phyloP scores from a whole-genome alignment of 2,888 invertebrate species.

The Latrodectus hesperus region DNA sequence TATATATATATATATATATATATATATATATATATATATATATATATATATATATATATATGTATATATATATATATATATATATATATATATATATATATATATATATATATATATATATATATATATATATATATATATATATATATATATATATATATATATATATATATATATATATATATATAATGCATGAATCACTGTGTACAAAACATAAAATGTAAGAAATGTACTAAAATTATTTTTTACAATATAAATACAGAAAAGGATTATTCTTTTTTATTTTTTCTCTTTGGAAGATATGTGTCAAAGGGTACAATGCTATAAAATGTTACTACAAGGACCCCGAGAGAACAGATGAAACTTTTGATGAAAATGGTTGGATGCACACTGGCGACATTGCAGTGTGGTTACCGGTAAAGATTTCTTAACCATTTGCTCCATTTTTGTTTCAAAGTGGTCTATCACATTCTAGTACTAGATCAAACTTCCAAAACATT shows the following conservation, averaged over 20 bases:
- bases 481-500: neutral
- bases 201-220: neutral
- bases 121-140: too few species aligned
- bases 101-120: too few species aligned
- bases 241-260: neutral
- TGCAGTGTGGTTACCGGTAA: constrained; percentile 93
- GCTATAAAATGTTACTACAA: constrained; percentile 89
- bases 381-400: constrained; percentile 99
- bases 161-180: too few species aligned
- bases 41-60: too few species aligned
- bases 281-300: constrained; percentile 72
- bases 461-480: neutral
- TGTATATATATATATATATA: too few species aligned
- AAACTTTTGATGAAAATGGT: constrained; percentile 89
- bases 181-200: neutral
- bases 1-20: too few species aligned
- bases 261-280: neutral
- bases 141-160: too few species aligned
- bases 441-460: neutral
- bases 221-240: neutral
- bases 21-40: too few species aligned
- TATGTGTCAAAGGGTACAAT: constrained; percentile 95
- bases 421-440: constrained; percentile 72
- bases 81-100: too few species aligned
- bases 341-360: constrained; percentile 91